Base-by-base conservation (phyloP, 2,888 invertebrate species). In the Orchestes rusci region DNA sequence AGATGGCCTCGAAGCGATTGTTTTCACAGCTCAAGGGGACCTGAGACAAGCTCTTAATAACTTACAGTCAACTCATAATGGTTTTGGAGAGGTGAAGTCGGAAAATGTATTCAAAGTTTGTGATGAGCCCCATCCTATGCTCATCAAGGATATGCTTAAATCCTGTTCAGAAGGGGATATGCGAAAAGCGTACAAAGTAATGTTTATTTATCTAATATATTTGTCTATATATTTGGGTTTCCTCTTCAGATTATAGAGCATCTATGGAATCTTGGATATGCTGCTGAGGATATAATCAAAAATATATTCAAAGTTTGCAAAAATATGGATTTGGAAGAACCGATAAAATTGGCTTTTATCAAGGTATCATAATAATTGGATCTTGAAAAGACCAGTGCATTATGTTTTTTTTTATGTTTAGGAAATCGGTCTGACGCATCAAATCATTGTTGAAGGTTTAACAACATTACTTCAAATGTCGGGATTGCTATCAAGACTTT, bases 21-120 rank as follows among this genome's bases (percentile, higher is more conserved):
- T 97, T 18, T 99, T 96, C 69, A 97, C 97, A 0, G 92, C 99
- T 0, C 96, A 99, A 70, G 99, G 99, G 1, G 99, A 99, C 68
- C 88, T 99, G 88, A 76, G 99, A 57, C 93, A 99, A 63, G 97
- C 88, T 0, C 73, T 99, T 33, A 99, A 99, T 71, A 99, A 99
- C 73, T 71, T 99, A 41, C 97, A 99, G 70, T 91, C 93, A 1
- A 93, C 93, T 0, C 84, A 83, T 37, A 92, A 94, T 65, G 93
- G 92, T 5, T 96, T 93, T 70, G 85, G 83, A 1, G 81, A 84
- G 59, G 85, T 99, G n/a, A 89, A 83, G 54, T 82, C 88, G 37
- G 85, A 87, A 55, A 91, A 95, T 72, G 99, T 99, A 15, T 97
- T 96, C 66, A 95, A 94, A 76, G 95, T 97, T 7, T 99, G 99